Evolutionary conservation across 1,140 invertebrate genomes (phyloP), one percentile per base, ranked within the genome.

Genomic region (Fragariocoptes setiger): DNA sequence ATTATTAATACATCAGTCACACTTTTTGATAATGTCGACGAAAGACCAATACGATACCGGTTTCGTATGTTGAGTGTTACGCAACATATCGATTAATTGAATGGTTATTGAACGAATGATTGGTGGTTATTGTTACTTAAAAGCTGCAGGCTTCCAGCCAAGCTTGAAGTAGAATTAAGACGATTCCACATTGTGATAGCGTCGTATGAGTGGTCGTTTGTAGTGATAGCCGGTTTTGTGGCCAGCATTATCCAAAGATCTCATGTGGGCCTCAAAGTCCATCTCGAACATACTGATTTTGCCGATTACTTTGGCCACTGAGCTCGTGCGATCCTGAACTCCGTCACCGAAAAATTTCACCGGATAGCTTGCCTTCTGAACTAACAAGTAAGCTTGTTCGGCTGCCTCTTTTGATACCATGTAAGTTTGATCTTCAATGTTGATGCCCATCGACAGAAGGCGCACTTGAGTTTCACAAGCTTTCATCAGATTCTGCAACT

Each of bases 191-290:
- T 31, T 31, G 8, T n/a, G 25, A n/a, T 31, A 31, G n/a, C n/a
- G 25, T 60, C 85, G 82, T 41, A 92, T 66, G 43, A 85, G 61
- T 15, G 83, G 82, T 60, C 85, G 72, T 50, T 77, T 68, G 56
- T 94, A 95, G 44, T 86, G 72, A 54, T 94, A 88, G 3, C 88
- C 88, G 37, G 88, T 95, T 48, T 82, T 71, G 62, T 80, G 92
- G 42, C 86, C 86, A 21, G 44, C 44, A 45, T 92, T 92, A 57
- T 99, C 90, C 40, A 99, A 59, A 68, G 85, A 80, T 40, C 90
- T 64, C 86, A 97, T 95, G 25, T 90, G 67, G 2, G 83, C 86
- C 56, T 97, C 90, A 58, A 92, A 97, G 59, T 95, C 85, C 42
- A 90, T 66, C 49, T 90, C 82, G 37, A 86, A 88, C 25, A 82